These are phyloP conservation scores for Glaucomys volans DNA, from an alignment of 2,113 vertebrate species.

Conservation along the genomic window DNA sequence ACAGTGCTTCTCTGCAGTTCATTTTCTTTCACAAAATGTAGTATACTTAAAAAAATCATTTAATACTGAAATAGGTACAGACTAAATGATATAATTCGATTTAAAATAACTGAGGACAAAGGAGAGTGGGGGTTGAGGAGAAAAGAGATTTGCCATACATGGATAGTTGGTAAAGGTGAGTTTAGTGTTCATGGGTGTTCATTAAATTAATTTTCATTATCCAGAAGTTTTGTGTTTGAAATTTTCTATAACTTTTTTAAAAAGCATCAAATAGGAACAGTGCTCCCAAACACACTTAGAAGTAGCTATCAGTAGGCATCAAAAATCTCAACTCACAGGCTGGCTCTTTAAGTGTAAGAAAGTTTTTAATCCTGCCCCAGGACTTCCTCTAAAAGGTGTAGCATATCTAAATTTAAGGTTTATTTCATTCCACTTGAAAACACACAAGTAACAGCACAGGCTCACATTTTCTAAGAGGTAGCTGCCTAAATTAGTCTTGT, in stretches of 20 bases:
- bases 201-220: background rate
- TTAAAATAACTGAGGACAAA: slow-evolving; percentile 28
- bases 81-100: background rate
- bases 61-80: slow-evolving; percentile 26
- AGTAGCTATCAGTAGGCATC: background rate
- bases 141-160: background rate
- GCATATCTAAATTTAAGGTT: background rate
- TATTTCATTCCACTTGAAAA: background rate
- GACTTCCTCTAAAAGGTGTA: background rate
- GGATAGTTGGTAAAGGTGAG: background rate
- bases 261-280: background rate
- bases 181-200: background rate
- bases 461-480: background rate
- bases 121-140: background rate
- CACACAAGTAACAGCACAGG: background rate
- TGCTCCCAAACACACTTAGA: background rate
- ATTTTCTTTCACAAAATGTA: background rate
- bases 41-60: slow-evolving; percentile 1
- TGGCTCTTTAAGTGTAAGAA: background rate
- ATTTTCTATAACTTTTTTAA: background rate
- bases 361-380: background rate
- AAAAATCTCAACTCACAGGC: background rate
- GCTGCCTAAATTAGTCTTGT: background rate
- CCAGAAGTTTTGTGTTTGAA: slow-evolving; percentile 23
- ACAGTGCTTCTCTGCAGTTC: background rate